A percentile compares a stretch with the other conserved stretches of the same genome.
Evolutionary conservation across 2,113 vertebrate genomes (phyloP).

Genomic region (Austrofundulus limnaeus): DNA sequence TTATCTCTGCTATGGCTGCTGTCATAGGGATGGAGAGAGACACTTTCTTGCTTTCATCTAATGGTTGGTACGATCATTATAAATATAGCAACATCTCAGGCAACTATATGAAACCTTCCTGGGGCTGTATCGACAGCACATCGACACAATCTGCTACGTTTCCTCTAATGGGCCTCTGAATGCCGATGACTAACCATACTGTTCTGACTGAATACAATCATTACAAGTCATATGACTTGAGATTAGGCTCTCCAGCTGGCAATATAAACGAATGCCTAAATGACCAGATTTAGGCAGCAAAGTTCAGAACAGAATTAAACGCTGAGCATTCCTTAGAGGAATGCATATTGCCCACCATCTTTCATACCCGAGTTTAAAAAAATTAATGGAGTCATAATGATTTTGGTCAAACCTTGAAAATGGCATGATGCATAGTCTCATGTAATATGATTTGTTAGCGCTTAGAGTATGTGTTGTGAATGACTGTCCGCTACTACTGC

Average conservation of each 20-base stretch:
- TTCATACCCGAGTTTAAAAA: no score
- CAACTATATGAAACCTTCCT: constrained; percentile 15
- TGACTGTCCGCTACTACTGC: no score
- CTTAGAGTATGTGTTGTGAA: no score
- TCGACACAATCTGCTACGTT: neutral
- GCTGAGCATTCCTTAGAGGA: no score
- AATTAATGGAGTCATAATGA: no score
- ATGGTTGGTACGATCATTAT: constrained; percentile 30
- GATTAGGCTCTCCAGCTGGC: neutral
- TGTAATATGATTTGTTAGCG: no score
- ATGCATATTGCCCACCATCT: no score
- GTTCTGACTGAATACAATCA: neutral
- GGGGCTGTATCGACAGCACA: constrained; percentile 20
- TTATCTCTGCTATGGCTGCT: constrained; percentile 67
- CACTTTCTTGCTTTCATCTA: constrained; percentile 51
- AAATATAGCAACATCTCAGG: constrained; percentile 50
- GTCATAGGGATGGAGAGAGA: constrained; percentile 36
- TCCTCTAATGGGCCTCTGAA: neutral
- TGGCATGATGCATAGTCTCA: no score
- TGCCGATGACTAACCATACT: neutral
- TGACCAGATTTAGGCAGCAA: neutral
- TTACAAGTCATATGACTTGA: neutral
- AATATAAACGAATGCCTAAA: neutral
- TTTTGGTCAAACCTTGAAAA: no score
- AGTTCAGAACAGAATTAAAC: no score